Conservation (phyloP, 2,797 vertebrate species). For the Anas flavirostris region DNA sequence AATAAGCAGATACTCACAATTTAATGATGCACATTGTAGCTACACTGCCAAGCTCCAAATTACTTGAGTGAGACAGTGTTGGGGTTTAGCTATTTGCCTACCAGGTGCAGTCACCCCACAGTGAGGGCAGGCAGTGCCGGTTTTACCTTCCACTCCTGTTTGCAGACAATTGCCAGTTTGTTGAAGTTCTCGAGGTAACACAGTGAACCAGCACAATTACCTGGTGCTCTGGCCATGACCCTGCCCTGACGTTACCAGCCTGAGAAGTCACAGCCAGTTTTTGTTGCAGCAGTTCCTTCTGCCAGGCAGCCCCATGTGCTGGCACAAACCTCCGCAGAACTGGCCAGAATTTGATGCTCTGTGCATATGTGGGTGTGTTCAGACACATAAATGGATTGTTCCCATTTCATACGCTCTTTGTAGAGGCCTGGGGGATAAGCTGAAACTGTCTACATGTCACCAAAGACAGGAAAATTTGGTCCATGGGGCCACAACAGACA, state of each 20-base stretch:
- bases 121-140: background rate
- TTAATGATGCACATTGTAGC: background rate
- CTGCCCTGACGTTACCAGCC: background rate
- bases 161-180: background rate
- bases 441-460: background rate
- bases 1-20: slow-evolving; percentile 1
- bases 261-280: background rate
- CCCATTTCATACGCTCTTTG: background rate
- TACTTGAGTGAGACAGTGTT: background rate
- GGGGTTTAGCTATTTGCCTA: slow-evolving; percentile 33
- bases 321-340: background rate
- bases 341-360: background rate
- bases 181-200: background rate
- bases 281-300: background rate
- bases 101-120: background rate
- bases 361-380: background rate
- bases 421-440: background rate
- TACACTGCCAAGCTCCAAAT: background rate
- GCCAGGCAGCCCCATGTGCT: background rate
- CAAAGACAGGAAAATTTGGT: background rate
- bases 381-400: background rate
- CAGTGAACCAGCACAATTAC: background rate
- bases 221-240: background rate
- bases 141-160: background rate
- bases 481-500: background rate